Base-by-base conservation (phyloP, 2,888 invertebrate genomes). In the Melipona beecheii region DNA sequence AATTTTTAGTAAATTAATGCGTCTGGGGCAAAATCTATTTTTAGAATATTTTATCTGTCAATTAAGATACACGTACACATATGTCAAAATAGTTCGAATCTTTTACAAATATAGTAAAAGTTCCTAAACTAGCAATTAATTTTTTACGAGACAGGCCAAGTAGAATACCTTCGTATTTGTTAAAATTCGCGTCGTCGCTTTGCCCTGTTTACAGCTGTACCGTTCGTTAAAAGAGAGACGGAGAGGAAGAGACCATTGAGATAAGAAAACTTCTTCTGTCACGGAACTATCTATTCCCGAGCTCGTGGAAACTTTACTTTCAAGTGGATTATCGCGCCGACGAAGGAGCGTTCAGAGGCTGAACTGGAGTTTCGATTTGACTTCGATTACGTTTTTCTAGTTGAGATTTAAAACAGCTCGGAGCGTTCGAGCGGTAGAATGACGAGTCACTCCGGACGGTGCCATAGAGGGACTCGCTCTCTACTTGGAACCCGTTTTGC, bases 201-300 rank as follows among this genome's bases (percentile, higher is more conserved):
- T 62, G 56, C 66, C 68, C 80, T 54, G 79, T 79, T 73, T 81
- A 73, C 24, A n/a, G 24, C 27, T 31, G 56, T 60, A 19, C 68
- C 74, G 69, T 81, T 75, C 75, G 74, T 82, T 60, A 71, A 2
- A 1, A 43, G 9, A 43, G 36, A 43, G 1, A 43, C 1, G 0
- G 9, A 43, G 43, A 13, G 52, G 11, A 65, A 78, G 65, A 71
- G 58, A 36, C 65, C 52, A 65, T 31, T 24, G 70, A 31, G 75
- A 71, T 75, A 82, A 81, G 66, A 24, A 66, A 70, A 43, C 31
- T 77, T 77, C 31, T 77, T 77, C 73, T 27, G 65, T 75, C 50
- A 52, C 43, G 1, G 52, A 68, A 43, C 52, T 49, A 43, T 36
- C 43, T 36, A n/a, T 58, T 70, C 15, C 36, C 1, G 31, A 54